Conservation (phyloP, 2,113 vertebrate species). For the Atractosteus spatula region DNA sequence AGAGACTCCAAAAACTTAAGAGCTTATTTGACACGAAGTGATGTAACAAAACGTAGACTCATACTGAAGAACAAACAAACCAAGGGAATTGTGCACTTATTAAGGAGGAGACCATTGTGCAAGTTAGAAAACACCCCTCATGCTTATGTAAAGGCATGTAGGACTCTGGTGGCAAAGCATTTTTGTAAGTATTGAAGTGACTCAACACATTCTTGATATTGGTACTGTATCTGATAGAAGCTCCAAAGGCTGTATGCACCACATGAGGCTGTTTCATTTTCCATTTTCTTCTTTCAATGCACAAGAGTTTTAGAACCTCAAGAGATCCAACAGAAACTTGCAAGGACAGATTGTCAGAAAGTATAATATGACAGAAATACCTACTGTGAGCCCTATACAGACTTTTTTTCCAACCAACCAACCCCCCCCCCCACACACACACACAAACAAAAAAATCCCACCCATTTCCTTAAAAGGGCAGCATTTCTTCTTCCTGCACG, state of each 20-base stretch:
- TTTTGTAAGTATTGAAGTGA: neutral
- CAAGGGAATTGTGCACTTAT: conserved; percentile 34
- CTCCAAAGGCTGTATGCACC: conserved; percentile 39
- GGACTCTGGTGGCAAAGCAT: neutral
- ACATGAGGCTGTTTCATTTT: conserved; percentile 41
- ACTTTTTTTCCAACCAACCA: conserved; percentile 23
- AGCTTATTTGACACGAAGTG: conserved; percentile 15
- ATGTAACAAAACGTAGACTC: conserved; percentile 24
- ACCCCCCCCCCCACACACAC: conserved; percentile 21
- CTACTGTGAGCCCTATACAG: conserved; percentile 26
- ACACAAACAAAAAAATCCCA: conserved; percentile 31
- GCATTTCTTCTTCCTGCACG: conserved; percentile 43
- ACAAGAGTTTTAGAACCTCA: conserved; percentile 29
- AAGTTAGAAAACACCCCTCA: conserved; percentile 26
- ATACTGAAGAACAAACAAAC: conserved; percentile 18
- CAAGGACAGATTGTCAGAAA: conserved; percentile 30
- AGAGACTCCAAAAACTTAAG: neutral
- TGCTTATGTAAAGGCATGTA: conserved; percentile 27
- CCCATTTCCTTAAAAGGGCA: conserved; percentile 39
- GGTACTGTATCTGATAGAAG: conserved; percentile 52
- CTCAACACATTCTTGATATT: conserved; percentile 21
- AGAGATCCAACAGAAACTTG: neutral
- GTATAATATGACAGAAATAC: conserved; percentile 23
- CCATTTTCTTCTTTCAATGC: conserved; percentile 31
- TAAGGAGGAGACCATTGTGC: conserved; percentile 29